Percentiles rank a stretch among this genome's conserved stretches.
Conservation (phyloP, 2,888 invertebrate species). For the Dioctria linearis region DNA sequence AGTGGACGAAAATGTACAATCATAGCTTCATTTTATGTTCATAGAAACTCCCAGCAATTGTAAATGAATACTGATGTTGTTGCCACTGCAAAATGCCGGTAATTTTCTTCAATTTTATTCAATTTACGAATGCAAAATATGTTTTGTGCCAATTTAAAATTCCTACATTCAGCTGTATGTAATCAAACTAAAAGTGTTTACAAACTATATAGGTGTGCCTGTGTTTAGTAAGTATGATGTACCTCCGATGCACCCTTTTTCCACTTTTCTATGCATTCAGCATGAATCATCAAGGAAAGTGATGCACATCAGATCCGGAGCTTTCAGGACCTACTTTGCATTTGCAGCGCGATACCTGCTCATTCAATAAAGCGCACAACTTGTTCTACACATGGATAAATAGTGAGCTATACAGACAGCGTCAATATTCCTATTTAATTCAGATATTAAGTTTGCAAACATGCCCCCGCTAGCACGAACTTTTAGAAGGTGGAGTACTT, state of each 20-base stretch:
- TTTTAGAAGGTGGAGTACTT: too few species aligned
- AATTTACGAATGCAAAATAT: constrained; percentile 13
- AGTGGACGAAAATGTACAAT: too few species aligned
- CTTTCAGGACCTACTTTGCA: constrained; percentile 35
- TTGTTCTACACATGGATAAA: constrained; percentile 10
- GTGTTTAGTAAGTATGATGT: background rate
- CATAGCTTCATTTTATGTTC: too few species aligned
- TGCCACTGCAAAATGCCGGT: background rate
- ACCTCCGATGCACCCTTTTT: background rate
- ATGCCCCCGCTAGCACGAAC: background rate
- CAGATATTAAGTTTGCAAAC: constrained; percentile 42
- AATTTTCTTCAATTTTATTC: constrained; percentile 33
- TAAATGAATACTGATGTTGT: background rate
- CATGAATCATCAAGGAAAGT: background rate
- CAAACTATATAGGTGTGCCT: background rate
- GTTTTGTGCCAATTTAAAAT: constrained; percentile 24
- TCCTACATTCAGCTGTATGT: constrained; percentile 6
- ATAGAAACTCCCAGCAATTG: too few species aligned
- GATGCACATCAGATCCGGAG: constrained; percentile 2
- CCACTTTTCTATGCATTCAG: background rate
- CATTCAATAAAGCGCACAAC: background rate
- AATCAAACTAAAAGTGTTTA: constrained; percentile 41
- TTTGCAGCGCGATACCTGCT: background rate
- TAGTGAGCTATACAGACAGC: background rate
- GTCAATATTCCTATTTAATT: constrained; percentile 27